Base-by-base conservation (phyloP, 2,113 vertebrate genomes). In the Urocynchramus pylzowi region DNA sequence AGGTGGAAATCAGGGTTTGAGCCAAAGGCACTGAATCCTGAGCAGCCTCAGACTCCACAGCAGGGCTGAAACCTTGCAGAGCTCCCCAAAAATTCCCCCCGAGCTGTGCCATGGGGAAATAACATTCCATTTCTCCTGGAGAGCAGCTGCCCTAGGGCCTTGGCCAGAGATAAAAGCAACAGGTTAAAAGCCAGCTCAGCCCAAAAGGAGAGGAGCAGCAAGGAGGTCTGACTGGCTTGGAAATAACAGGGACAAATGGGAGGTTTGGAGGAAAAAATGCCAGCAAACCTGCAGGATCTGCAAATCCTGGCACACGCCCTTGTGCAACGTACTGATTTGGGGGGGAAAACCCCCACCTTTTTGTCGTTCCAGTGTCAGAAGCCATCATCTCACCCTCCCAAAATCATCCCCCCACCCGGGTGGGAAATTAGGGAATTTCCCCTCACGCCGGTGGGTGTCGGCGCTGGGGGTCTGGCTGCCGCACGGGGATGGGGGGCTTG, bases 401-500 rank as follows among this genome's bases (percentile, higher is more conserved):
- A 35, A 69, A 74, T 24, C 74, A 54, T 5, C 9, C 14, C 15
- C 7, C 7, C 12, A 11, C 8, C 15, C 6, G 21, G 22, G n/a
- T 67, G 39, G 33, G 52, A 59, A 44, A 74, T 28, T 0, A 23
- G 23, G 5, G 15, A 28, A 89, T 65, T 28, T 17, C 20, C 26
- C 44, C 24, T 41, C 10, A 4, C 20, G 10, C 52, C 42, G 13
- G 35, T 42, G 61, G 16, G 52, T 35, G 49, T 33, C 1, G 49
- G 45, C 3, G 2, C 39, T 4, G 23, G 41, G 54, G 53, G 7
- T 89, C 68, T 16, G 78, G 14, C 23, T 6, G n/a, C 45, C 15
- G 69, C 41, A 2, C 0, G 39, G 45, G n/a, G 14, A 10, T 4
- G 22, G 2, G 16, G 4, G 9, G 6, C 1, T 57, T 2, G 16